These are phyloP conservation scores for Lymantria monacha DNA, from an alignment of 2,888 invertebrate genomes.

Conservation along the genomic window DNA sequence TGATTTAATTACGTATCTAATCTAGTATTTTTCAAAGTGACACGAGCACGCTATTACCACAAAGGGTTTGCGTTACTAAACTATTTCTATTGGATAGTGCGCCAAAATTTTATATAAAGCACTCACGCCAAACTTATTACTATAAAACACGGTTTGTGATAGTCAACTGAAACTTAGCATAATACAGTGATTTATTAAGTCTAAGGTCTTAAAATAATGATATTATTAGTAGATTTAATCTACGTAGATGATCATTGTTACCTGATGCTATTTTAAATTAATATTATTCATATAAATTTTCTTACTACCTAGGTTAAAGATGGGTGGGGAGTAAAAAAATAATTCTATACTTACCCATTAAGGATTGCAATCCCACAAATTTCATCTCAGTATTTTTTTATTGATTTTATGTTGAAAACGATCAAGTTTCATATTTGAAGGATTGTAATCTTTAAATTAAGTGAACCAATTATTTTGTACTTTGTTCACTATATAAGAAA, in stretches of 20 bases:
- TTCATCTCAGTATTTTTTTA: background rate
- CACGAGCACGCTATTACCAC: too few relatives aligned
- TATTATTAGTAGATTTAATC: conserved; percentile 71
- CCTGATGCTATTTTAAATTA: conserved; percentile 45
- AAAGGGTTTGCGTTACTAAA: too few relatives aligned
- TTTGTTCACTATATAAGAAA: conserved; percentile 50
- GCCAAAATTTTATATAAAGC: background rate
- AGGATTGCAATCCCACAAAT: conserved; percentile 32
- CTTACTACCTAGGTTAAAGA: conserved; percentile 51
- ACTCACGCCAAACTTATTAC: conserved; percentile 37
- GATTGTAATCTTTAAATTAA: conserved; percentile 32
- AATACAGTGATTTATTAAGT: conserved; percentile 54
- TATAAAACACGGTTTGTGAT: conserved; percentile 34
- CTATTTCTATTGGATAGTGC: conserved; percentile 13
- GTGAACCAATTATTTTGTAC: conserved; percentile 63
- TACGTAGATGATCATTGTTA: conserved; percentile 48
- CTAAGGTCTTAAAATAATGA: conserved; percentile 50
- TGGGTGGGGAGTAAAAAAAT: conserved; percentile 53
- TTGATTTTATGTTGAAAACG: background rate
- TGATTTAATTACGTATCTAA: too few relatives aligned
- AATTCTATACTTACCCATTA: conserved; percentile 59
- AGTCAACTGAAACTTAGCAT: conserved; percentile 50
- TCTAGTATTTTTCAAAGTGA: too few relatives aligned
- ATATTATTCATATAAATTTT: conserved; percentile 51
- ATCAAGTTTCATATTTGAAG: conserved; percentile 14